Percentiles rank a stretch among this genome's conserved stretches.
These are phyloP conservation scores for Caenorhabditis inopinata DNA, from an alignment of 1,140 invertebrate species.

Conservation along the genomic window DNA sequence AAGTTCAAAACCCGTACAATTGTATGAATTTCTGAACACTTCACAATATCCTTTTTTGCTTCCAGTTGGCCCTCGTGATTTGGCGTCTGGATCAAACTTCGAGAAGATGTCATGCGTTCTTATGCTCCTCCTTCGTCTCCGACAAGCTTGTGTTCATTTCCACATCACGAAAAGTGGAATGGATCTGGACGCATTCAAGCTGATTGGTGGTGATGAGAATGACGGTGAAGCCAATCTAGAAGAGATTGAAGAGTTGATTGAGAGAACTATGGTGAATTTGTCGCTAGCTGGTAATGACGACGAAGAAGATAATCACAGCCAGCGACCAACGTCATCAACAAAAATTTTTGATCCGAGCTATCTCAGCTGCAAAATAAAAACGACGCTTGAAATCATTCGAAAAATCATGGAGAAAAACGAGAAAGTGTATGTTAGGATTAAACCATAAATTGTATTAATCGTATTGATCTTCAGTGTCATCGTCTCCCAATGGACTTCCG, in stretches of 20 bases:
- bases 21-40: neutral
- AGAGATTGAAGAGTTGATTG: neutral
- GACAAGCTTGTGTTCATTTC: constrained; percentile 61
- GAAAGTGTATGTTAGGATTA: constrained; percentile 11
- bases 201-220: constrained; percentile 31
- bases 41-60: neutral
- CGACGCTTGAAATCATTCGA: constrained; percentile 18
- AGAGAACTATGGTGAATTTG: constrained; percentile 31
- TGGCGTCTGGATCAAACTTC: constrained; percentile 53
- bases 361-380: constrained; percentile 30
- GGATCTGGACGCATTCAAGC: constrained; percentile 59
- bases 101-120: constrained; percentile 53
- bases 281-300: neutral
- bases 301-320: constrained; percentile 24
- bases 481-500: constrained; percentile 51
- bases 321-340: neutral
- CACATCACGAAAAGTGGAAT: constrained; percentile 53
- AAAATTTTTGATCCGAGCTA: constrained; percentile 13
- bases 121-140: constrained; percentile 54
- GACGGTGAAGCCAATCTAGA: neutral
- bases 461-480: constrained; percentile 43
- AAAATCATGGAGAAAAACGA: constrained; percentile 37
- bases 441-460: neutral
- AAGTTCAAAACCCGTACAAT: constrained; percentile 52
- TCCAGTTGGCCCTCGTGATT: constrained; percentile 47